Evolutionary conservation across 2,113 vertebrate species (phyloP), one percentile per base, ranked within the genome.

Genomic region (Peromyscus leucopus): DNA sequence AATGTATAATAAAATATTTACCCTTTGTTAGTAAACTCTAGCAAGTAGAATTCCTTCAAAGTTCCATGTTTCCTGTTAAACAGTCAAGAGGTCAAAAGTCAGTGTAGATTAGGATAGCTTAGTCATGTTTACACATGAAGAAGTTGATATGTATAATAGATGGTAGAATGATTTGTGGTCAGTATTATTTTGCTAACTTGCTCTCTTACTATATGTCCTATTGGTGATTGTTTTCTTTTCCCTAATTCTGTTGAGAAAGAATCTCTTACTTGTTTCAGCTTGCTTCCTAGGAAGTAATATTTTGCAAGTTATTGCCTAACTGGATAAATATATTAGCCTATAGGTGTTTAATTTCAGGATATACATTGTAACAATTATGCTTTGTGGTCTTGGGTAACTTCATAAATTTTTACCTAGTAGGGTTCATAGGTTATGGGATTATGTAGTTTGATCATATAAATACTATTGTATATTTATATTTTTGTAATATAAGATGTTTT

Each of bases 1-100:
- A 99, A 99, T 99, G 99, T 99, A 99, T 99, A 97, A 97, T 97
- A 96, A 98, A n/a, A 98, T 90, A 67, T 92, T 94, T 96, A 95
- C 94, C 67, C 67, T 92, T 96, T 89, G 91, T 90, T 96, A 75
- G 78, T 96, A 83, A 96, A 88, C 74, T 93, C 79, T 94, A 91
- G 92, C 76, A 96, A n/a, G n/a, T 94, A 94, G 96, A 88, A 90
- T 95, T 94, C 95, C 72, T 90, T 95, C 69, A 94, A 33, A 92
- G 94, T 84, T 96, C 33, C 91, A 69, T 89, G 69, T 92, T 95
- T 97, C 94, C 90, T 89, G 82, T 93, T 91, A 65, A 65, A 94
- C 97, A 96, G 48, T 92, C 26, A 65, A 90, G 95, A 93, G 87
- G 82, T 59, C 83, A 55, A 75, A 95, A 82, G 74, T 91, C 94